Base-by-base conservation (phyloP, 1,140 invertebrate genomes). In the Eulimnadia texana region DNA sequence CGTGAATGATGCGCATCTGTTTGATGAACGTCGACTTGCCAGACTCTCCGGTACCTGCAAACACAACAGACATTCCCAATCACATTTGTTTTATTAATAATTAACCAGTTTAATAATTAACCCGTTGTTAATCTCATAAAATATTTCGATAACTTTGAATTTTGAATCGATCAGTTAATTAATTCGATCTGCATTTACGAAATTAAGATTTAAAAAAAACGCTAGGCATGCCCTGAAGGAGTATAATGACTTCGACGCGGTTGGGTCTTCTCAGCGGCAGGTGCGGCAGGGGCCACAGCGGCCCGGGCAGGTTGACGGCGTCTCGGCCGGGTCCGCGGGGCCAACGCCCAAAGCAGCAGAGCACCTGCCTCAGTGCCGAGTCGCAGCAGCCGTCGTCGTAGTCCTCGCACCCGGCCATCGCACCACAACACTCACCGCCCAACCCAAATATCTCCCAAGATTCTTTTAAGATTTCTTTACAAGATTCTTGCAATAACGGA, bases 1-100 rank as follows among this genome's bases (percentile, higher is more conserved):
- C 96, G 79, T 99, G 96, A 76, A 99, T 99, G 79, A 99, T 99
- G 79, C 95, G 85, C 97, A 99, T 99, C 82, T 99, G 96, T 83
- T 99, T 99, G 77, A 99, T 99, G 77, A 99, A 99, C 63, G 97
- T 99, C 66, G 94, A 98, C 77, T 99, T 99, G 50, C 97, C 97
- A 65, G 93, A 98, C 78, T 98, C 97, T 78, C 96, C 96, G 77
- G 96, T 99, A 66, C 95, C 94, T 98, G 76, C 62, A 90, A 88
- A 67, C 90, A 82, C 33, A 42, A 42, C 16, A n/a, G 33, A 42
- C 6, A 42, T 9, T 9, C 33, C 16, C 33, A 42, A 42, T 42
- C 33, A 42, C 6, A 42, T n/a, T 16, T 42, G 16, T 9, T 42
- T 42, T 9, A 42, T 16, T 42, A 42, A 6, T 42, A 42, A 42